Percentiles rank a stretch among this genome's conserved stretches.
Evolutionary conservation across 1,140 invertebrate species (phyloP).

Genomic region (Arctopsyche grandis): DNA sequence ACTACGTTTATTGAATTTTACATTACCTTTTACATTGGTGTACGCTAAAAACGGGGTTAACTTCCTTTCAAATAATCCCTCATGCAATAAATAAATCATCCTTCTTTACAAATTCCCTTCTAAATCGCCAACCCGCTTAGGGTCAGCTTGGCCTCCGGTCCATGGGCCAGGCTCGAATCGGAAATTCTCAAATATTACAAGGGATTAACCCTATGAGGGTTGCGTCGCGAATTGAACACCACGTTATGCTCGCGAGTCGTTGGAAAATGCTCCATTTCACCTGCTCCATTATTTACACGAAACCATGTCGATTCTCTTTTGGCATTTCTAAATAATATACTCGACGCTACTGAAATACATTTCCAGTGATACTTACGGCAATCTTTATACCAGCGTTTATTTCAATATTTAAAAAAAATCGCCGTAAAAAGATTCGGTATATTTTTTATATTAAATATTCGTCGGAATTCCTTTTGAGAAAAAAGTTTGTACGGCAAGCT

Average conservation of each 20-base stretch:
- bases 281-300: neutral
- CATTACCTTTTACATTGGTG: neutral
- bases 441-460: conserved; percentile 4
- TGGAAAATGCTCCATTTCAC: neutral
- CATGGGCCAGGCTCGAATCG: neutral
- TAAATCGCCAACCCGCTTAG: conserved; percentile 6
- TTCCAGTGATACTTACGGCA: no score
- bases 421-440: no score
- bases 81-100: conserved; percentile 25
- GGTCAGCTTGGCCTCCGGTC: neutral
- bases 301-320: neutral
- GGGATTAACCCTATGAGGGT: neutral
- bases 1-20: neutral
- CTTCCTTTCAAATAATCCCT: conserved; percentile 13
- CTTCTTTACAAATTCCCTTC: conserved; percentile 19
- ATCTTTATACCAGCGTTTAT: no score
- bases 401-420: no score
- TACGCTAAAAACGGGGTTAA: neutral
- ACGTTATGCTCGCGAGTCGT: neutral
- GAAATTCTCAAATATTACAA: conserved; percentile 5
- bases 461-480: neutral
- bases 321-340: neutral
- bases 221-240: neutral
- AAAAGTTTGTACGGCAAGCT: neutral
- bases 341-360: no score